Conservation (phyloP, 2,797 vertebrate genomes). For the Vultur gryphus region DNA sequence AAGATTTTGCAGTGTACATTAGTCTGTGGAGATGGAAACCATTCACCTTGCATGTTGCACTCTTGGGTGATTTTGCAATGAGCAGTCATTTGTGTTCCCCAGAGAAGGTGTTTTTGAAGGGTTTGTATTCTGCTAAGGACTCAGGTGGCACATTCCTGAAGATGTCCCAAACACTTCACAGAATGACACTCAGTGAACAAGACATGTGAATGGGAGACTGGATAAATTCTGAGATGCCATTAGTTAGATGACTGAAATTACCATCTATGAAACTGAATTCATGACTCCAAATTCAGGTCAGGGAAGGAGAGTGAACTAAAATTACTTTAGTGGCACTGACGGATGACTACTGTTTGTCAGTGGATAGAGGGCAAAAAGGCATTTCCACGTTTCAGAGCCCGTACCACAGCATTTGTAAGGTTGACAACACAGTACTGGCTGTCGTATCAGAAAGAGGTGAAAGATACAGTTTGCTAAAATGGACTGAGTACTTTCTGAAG, state of each 20-base stretch:
- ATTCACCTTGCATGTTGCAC: neutral
- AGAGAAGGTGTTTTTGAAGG: slow-evolving; percentile 12
- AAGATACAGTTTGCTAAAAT: neutral
- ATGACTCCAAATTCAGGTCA: neutral
- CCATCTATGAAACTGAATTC: neutral
- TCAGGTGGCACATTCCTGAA: neutral
- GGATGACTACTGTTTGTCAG: neutral
- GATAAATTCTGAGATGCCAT: neutral
- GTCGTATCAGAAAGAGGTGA: neutral
- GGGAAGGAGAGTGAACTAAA: neutral
- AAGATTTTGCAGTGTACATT: neutral
- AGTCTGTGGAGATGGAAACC: neutral
- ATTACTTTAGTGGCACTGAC: neutral
- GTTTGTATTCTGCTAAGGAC: neutral
- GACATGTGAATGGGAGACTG: neutral
- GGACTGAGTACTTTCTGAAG: neutral
- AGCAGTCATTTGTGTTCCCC: neutral
- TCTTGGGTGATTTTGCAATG: neutral
- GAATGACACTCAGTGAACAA: neutral
- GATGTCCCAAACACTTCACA: neutral
- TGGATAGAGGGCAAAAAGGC: neutral
- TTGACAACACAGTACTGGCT: neutral
- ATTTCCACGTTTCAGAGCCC: neutral
- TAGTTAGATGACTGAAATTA: neutral
- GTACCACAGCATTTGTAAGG: neutral